These are phyloP conservation scores for Apistogramma diplotaenia DNA, from an alignment of 2,113 vertebrate genomes.

Conservation along the genomic window DNA sequence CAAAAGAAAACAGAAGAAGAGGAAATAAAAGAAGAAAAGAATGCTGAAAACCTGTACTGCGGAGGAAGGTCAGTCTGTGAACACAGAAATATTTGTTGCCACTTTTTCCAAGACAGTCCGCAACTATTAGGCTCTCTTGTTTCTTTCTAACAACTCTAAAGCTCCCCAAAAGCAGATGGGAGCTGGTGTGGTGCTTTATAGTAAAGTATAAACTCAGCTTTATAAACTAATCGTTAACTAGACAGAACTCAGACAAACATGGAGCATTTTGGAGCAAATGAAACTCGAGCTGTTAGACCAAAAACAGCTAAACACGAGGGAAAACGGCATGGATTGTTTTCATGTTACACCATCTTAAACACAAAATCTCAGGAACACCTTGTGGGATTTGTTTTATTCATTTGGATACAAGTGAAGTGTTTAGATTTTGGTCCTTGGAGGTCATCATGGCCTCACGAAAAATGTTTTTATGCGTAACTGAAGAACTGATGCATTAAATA, in stretches of 20 bases:
- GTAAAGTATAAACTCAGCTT: not conserved
- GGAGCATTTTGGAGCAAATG: not conserved
- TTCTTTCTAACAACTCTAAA: not conserved
- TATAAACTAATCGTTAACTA: not conserved
- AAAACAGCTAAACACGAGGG: not conserved
- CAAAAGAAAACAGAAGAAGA: constrained; percentile 18
- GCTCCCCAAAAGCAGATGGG: not conserved
- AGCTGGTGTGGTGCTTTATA: not conserved
- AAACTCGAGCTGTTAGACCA: not conserved
- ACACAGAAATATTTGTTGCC: not conserved
- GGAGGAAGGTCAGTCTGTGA: constrained; percentile 64
- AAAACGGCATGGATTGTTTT: not conserved
- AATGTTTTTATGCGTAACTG: too few relatives aligned
- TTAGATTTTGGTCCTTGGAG: not conserved
- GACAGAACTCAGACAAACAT: not conserved
- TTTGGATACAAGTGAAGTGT: not conserved
- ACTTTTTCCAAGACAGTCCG: not conserved
- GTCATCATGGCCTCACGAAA: not conserved
- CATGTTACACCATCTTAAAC: not conserved
- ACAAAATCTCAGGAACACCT: not conserved
- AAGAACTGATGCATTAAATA: too few relatives aligned
- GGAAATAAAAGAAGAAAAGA: constrained; percentile 26
- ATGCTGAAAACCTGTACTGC: constrained; percentile 40
- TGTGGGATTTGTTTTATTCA: too few relatives aligned
- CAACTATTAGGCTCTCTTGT: not conserved